Conservation (phyloP, 2,113 vertebrate species). For the Balaeniceps rex region DNA sequence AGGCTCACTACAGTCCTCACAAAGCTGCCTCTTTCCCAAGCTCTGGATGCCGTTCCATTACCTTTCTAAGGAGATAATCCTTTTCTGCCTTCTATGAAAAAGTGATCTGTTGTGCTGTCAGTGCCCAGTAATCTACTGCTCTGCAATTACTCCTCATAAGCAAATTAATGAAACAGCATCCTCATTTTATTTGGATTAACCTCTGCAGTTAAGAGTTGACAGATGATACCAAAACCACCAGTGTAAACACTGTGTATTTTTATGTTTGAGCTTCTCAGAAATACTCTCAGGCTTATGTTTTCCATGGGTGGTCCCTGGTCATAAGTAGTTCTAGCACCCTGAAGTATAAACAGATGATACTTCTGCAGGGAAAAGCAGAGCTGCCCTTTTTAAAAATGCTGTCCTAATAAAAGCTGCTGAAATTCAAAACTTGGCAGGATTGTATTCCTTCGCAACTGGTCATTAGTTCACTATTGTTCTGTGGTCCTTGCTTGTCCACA, state of each 20-base stretch:
- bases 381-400: neutral
- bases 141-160: neutral
- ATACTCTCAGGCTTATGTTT: neutral
- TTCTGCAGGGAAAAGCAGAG: neutral
- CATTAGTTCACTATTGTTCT: neutral
- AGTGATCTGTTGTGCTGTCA: neutral
- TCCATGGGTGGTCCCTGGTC: neutral
- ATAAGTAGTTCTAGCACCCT: neutral
- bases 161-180: neutral
- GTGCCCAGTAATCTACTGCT: neutral
- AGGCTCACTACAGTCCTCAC: neutral
- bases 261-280: neutral
- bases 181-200: conserved; percentile 4
- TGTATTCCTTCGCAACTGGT: neutral
- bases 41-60: neutral
- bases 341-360: neutral
- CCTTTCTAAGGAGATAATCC: neutral
- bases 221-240: neutral
- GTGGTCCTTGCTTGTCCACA: neutral
- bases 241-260: neutral
- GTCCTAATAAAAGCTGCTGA: neutral
- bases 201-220: neutral
- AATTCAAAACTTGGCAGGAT: neutral
- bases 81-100: neutral
- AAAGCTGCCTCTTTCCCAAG: neutral